These are phyloP conservation scores for Drosophila littoralis DNA, from an alignment of 1,140 invertebrate species.

Conservation along the genomic window DNA sequence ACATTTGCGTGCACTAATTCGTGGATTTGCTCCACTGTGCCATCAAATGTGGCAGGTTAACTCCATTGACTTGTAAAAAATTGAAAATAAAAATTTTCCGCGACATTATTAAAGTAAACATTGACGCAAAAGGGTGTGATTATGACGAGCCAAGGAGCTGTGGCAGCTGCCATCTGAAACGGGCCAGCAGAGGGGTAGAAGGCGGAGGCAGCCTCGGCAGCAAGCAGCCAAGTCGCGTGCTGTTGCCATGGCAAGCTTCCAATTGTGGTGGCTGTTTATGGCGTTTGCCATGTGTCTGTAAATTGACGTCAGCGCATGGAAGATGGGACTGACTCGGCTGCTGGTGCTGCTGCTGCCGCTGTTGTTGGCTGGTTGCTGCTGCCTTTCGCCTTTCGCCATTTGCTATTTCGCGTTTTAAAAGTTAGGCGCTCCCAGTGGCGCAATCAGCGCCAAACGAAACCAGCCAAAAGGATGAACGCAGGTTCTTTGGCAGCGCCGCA, in stretches of 20 bases:
- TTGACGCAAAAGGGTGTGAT: conserved; percentile 80
- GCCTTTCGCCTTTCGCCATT: conserved; percentile 29
- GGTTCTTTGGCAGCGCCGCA: conserved; percentile 58
- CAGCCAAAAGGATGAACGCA: conserved; percentile 50
- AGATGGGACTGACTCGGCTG: not conserved
- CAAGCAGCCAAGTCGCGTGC: conserved; percentile 14
- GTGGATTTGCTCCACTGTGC: conserved; percentile 23
- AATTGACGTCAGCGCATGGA: conserved; percentile 66
- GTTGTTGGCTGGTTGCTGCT: not conserved
- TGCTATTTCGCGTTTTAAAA: conserved; percentile 74
- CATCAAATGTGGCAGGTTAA: conserved; percentile 67
- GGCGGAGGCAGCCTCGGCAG: conserved; percentile 9
- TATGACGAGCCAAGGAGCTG: conserved; percentile 71
- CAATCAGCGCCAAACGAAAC: conserved; percentile 72
- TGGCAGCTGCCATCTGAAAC: conserved; percentile 29
- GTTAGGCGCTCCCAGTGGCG: conserved; percentile 67
- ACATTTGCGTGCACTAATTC: not conserved
- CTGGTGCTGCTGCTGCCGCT: not conserved
- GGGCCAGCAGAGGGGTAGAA: not conserved
- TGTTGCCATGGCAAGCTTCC: conserved; percentile 74
- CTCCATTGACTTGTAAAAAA: conserved; percentile 79
- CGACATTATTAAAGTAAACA: conserved; percentile 83
- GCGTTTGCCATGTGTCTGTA: conserved; percentile 77
- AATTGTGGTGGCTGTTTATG: conserved; percentile 81
- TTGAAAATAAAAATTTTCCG: conserved; percentile 82